A percentile compares a stretch with the other conserved stretches of the same genome.
Evolutionary conservation across 2,888 invertebrate species (phyloP).

Genomic region (Caenorhabditis sinica): DNA sequence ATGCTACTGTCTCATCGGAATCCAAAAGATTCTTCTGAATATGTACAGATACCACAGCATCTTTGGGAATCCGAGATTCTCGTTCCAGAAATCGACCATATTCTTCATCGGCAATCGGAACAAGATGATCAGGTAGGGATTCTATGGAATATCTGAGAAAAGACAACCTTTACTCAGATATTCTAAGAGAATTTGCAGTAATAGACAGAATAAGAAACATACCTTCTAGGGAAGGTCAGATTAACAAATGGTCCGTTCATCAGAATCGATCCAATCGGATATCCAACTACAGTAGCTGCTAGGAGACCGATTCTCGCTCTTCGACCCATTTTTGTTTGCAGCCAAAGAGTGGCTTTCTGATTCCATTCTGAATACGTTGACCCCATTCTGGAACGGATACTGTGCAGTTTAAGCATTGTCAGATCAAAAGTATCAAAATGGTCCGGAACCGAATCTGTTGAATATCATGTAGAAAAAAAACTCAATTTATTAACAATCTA

Average conservation of each 20-base stretch:
- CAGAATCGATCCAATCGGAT: conserved; percentile 76
- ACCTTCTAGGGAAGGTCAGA: conserved; percentile 73
- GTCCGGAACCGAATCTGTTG: neutral
- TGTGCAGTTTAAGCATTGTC: neutral
- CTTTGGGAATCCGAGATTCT: conserved; percentile 73
- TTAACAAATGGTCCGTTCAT: conserved; percentile 80
- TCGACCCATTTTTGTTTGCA: conserved; percentile 73
- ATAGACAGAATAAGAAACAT: neutral
- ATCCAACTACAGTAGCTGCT: conserved; percentile 77
- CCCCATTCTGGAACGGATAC: conserved; percentile 26
- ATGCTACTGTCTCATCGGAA: conserved; percentile 76
- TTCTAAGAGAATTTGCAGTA: neutral
- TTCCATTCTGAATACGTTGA: conserved; percentile 67
- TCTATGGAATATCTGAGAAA: conserved; percentile 58
- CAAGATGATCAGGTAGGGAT: conserved; percentile 33
- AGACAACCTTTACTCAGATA: too few relatives aligned
- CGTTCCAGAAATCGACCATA: conserved; percentile 74
- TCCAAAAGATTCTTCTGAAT: conserved; percentile 58
- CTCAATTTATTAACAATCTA: neutral
- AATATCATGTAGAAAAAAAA: neutral
- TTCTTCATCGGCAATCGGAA: conserved; percentile 68
- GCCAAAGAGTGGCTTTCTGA: conserved; percentile 65
- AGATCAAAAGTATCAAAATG: neutral
- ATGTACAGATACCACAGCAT: conserved; percentile 72
- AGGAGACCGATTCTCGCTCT: conserved; percentile 76